These are phyloP conservation scores for Amiota minor DNA, from an alignment of 2,888 invertebrate species.

Conservation along the genomic window DNA sequence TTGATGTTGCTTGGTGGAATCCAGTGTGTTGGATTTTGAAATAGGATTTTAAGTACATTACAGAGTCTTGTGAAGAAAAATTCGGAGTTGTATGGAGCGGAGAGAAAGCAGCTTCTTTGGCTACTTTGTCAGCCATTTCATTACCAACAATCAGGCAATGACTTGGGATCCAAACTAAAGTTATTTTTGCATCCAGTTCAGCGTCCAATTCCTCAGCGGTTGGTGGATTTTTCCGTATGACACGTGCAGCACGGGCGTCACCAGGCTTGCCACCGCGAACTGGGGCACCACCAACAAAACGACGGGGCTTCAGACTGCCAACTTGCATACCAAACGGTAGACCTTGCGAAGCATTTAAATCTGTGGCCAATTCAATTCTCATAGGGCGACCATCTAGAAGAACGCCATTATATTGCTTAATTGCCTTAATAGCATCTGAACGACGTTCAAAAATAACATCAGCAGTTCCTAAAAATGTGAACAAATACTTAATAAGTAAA, in stretches of 20 bases:
- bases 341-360: conserved; percentile 77
- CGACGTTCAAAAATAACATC: conserved; percentile 96
- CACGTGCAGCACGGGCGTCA: conserved; percentile 66
- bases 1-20: too few relatives aligned
- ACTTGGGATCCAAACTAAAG: too few relatives aligned
- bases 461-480: conserved; percentile 80
- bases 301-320: conserved; percentile 40
- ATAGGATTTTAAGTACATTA: too few relatives aligned
- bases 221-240: conserved; percentile 78
- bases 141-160: too few relatives aligned
- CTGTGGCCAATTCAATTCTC: conserved; percentile 93
- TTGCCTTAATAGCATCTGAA: conserved; percentile 94
- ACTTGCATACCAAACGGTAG: conserved; percentile 48
- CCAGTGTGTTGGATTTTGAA: too few relatives aligned
- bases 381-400: conserved; percentile 97
- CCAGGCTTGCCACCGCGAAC: conserved; percentile 54
- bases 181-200: conserved; percentile 94
- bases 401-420: conserved; percentile 98
- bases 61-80: too few relatives aligned
- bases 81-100: too few relatives aligned
- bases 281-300: conserved; percentile 46
- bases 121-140: too few relatives aligned
- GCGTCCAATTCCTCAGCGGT: conserved; percentile 96
- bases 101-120: too few relatives aligned
- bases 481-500: neutral